Base-by-base conservation (phyloP, 2,113 vertebrate genomes). In the Crocuta crocuta region DNA sequence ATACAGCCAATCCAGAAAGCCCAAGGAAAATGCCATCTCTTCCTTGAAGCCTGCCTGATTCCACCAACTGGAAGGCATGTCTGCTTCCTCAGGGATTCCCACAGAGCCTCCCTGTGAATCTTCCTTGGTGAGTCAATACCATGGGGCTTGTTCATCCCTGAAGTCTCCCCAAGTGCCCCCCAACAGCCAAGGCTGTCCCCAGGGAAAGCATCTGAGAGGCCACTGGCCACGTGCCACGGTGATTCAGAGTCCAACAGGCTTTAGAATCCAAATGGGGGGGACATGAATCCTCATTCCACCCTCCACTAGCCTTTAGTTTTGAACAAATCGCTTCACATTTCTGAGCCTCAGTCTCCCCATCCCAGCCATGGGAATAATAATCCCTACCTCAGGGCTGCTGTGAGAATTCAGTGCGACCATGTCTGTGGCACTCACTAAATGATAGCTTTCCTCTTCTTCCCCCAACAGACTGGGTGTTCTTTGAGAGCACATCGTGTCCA, bases 141-240 rank as follows among this genome's bases (percentile, higher is more conserved):
- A 24, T 45, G 26, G 10, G 39, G 10, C 4, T 92, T 86, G 33
- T 43, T 83, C 61, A 61, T 71, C 68, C 50, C 45, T n/a, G 45
- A 94, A 50, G 79, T 73, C 7, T 70, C 16, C 71, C 61, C 63
- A 16, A 53, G 65, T 33, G 10, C 45, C 28, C 13, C 70, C 31
- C 26, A 85, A 63, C 11, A 91, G 48, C 45, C 33, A 21, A 7
- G 58, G 61, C 87, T 21, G 11, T 31, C 43, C 45, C 65, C 31
- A 12, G 78, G 2, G 58, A 58, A 68, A 71, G 10, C 19, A 17
- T 8, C 90, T 19, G 4, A 12, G n/a, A 93, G 53, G 28, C n/a
- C 0, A 0, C 1, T 78, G 16, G n/a, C 63, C 79, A 55, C 0
- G 0, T n/a, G 35, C 7, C 16, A 10, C 11, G 31, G 33, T 12